Base-by-base conservation (phyloP, 2,113 vertebrate species). In the Oenanthe oenanthe region DNA sequence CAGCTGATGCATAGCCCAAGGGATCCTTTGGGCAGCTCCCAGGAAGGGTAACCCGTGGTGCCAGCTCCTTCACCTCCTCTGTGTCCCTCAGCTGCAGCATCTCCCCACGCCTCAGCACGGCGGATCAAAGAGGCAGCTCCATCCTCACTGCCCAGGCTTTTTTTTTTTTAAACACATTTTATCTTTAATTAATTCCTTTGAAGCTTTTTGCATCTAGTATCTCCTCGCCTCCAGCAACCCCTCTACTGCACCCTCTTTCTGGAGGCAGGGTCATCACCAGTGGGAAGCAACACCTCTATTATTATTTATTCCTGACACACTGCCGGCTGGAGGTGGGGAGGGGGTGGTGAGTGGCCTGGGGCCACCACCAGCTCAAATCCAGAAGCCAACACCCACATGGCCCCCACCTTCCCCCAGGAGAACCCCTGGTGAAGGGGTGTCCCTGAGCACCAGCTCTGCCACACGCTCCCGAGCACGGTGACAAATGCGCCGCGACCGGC, bases 131-230 rank as follows among this genome's bases (percentile, higher is more conserved):
- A 58, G 6, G 53, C 5, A 0, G 72, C 91, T 86, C 83, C 53
- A 19, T 65, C 66, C 85, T 61, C 2, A 51, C 53, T 38, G 53
- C 93, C 86, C 92, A 75, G 65, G 61, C 68, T 89, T 80, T 83
- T 73, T 66, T n/a, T n/a, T 66, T 96, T 80, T 73, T 70, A 91
- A 96, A 88, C 53, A 29, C 89, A 80, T 93, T 91, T 92, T 78
- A 93, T 90, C 90, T 95, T 91, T 96, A 93, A 97, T 95, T 92
- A 93, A 95, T 97, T 95, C 93, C 79, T 95, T 94, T 96, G 95
- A 96, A 94, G 93, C 90, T 68, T 94, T 78, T 62, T 28, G 63
- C 90, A 75, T 38, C 29, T 2, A 9, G 79, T 67, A 72, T 81
- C 93, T 78, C 85, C 50, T 42, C 1, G 10, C 80, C 76, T 24